Conservation (phyloP, 2,888 invertebrate genomes). For the Drosophila meridionalis region DNA sequence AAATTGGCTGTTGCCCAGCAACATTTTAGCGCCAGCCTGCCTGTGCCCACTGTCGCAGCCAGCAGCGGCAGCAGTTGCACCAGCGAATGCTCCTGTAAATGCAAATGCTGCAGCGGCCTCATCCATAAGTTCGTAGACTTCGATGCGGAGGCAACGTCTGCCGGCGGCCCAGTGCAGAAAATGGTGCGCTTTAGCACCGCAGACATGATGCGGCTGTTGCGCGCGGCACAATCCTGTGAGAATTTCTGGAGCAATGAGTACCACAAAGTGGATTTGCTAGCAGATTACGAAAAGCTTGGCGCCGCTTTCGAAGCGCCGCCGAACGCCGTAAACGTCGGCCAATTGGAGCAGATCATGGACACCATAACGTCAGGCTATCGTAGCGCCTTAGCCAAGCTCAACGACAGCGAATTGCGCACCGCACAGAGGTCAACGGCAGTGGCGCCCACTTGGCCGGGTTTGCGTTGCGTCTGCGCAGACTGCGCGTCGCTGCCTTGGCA, state of each 20-base stretch:
- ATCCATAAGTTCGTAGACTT: slow-evolving; percentile 48
- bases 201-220: slow-evolving; percentile 41
- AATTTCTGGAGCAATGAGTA: slow-evolving; percentile 55
- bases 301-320: background rate
- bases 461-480: slow-evolving; percentile 37
- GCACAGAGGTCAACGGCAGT: slow-evolving; percentile 21
- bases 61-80: slow-evolving; percentile 11
- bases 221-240: slow-evolving; percentile 40
- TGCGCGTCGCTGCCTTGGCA: slow-evolving; percentile 43
- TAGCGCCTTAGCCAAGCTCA: slow-evolving; percentile 25
- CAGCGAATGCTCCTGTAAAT: slow-evolving; percentile 29
- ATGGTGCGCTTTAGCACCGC: slow-evolving; percentile 44
- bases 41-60: background rate
- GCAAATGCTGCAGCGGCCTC: slow-evolving; percentile 45
- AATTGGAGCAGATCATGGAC: slow-evolving; percentile 33
- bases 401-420: background rate
- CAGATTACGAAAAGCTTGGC: slow-evolving; percentile 28
- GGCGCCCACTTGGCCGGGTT: slow-evolving; percentile 1
- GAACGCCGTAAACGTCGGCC: background rate
- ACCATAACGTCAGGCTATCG: slow-evolving; percentile 49
- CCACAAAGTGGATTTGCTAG: slow-evolving; percentile 28
- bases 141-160: background rate
- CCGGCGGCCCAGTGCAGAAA: slow-evolving; percentile 36
- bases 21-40: slow-evolving; percentile 30
- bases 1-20: slow-evolving; percentile 39